Conservation (phyloP, 2,113 vertebrate genomes). For the Ivindomyrus marchei region DNA sequence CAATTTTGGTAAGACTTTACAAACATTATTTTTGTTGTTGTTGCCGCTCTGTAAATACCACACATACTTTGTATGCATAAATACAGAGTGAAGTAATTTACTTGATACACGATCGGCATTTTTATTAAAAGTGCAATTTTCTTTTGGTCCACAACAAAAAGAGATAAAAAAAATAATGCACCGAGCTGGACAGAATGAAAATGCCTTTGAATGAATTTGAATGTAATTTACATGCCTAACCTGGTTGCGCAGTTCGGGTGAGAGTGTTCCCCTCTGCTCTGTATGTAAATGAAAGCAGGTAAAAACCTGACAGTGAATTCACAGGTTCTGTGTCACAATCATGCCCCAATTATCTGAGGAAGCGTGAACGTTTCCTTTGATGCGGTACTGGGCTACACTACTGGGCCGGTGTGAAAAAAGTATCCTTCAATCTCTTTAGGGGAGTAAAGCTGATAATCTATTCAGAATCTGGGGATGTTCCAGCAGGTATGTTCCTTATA, state of each 20-base stretch:
- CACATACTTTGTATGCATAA: neutral
- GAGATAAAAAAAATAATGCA: conserved; percentile 29
- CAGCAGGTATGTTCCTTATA: neutral
- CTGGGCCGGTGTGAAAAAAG: conserved; percentile 31
- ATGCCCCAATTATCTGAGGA: conserved; percentile 35
- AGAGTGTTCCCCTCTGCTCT: conserved; percentile 33
- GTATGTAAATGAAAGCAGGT: conserved; percentile 48
- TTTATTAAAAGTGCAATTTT: neutral
- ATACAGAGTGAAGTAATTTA: neutral
- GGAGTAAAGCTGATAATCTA: neutral
- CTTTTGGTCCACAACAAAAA: conserved; percentile 1
- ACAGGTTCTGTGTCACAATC: conserved; percentile 40
- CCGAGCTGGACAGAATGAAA: conserved; percentile 38
- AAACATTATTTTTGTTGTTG: neutral
- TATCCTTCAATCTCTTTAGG: neutral
- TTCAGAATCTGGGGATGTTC: neutral
- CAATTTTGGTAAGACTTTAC: neutral
- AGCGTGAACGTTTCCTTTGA: conserved; percentile 19
- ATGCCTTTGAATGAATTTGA: conserved; percentile 49
- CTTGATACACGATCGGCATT: neutral
- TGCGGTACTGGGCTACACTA: neutral
- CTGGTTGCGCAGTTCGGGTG: conserved; percentile 40
- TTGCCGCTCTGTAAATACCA: neutral
- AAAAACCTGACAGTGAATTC: conserved; percentile 45
- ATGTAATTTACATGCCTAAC: conserved; percentile 52